Base-by-base conservation (phyloP, 2,113 vertebrate species). In the Pao palembangensis region DNA sequence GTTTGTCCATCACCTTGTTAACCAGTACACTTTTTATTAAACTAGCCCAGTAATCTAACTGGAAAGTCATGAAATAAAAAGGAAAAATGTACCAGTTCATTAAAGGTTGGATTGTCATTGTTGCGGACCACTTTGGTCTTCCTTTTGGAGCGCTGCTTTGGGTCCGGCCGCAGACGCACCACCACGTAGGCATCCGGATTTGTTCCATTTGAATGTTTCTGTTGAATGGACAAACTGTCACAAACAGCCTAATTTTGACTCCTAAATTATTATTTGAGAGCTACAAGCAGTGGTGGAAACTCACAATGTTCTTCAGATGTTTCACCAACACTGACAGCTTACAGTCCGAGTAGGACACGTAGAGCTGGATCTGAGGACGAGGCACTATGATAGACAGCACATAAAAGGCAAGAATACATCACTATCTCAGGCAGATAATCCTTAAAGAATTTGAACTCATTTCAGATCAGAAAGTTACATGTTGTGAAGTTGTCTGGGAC, bases 281-380 rank as follows among this genome's bases (percentile, higher is more conserved):
- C 13, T 41, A 28, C 31, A 46, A n/a, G 18, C 2, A 49, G 42
- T 21, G 11, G 16, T 55, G 21, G 1, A 53, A 65, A 93, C 94
- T 95, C 66, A 95, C 94, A 8, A 95, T 76, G 67, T 94, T 93
- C 77, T 92, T 91, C 83, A 95, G 84, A 74, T 95, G 92, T 75
- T 95, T 95, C 55, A 95, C 87, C 69, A 94, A 77, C 55, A 96
- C 69, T 6, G 89, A 93, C 58, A 98, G 89, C 42, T 80, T 90
- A 0, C 4, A 7, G 51, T 82, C 72, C 25, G 88, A 68, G 0
- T 92, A 84, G 1, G 91, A 89, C 51, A 95, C 82, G 46, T 73
- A 79, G 54, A 96, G 81, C 72, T 98, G 94, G 58, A 94, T 91
- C 70, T 91, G 88, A 60, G 85, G 71, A 17, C 1, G 5, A 1